Conservation (phyloP, 2,797 vertebrate species). For the Craterocephalus amniculus region DNA sequence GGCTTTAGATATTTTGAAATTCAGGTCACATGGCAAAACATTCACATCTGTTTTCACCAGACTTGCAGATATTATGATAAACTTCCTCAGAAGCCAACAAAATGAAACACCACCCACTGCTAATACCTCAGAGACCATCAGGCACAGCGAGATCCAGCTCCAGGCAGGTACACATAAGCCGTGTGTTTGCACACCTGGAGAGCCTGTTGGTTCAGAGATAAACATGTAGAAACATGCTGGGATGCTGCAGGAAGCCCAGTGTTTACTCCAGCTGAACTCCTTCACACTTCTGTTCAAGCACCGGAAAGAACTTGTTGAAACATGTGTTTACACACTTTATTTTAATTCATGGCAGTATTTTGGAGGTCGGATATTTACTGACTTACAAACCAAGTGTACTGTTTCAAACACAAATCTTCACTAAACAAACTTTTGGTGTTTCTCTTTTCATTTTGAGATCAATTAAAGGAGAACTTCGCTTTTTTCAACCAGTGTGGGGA, state of each 20-base stretch:
- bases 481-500: too few species aligned
- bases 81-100: conserved; percentile 11
- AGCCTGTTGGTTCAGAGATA: conserved; percentile 29
- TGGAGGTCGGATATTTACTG: not conserved
- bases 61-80: not conserved
- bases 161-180: conserved; percentile 32
- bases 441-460: not conserved
- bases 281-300: conserved; percentile 20
- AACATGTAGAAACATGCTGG: conserved; percentile 50
- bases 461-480: too few species aligned
- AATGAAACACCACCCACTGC: conserved; percentile 1
- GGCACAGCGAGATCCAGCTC: conserved; percentile 18
- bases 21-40: not conserved
- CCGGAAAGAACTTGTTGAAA: not conserved
- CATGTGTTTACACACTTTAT: not conserved
- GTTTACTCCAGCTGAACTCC: conserved; percentile 24
- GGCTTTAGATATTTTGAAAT: not conserved
- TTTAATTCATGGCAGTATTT: not conserved
- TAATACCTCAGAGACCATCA: conserved; percentile 12
- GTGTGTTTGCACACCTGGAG: conserved; percentile 57
- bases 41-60: conserved; percentile 5
- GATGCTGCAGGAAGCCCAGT: not conserved
- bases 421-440: not conserved
- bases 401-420: not conserved
- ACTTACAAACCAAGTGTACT: not conserved